Evolutionary conservation across 2,113 vertebrate genomes (phyloP).

Genomic region (Ariopsis seemanni): DNA sequence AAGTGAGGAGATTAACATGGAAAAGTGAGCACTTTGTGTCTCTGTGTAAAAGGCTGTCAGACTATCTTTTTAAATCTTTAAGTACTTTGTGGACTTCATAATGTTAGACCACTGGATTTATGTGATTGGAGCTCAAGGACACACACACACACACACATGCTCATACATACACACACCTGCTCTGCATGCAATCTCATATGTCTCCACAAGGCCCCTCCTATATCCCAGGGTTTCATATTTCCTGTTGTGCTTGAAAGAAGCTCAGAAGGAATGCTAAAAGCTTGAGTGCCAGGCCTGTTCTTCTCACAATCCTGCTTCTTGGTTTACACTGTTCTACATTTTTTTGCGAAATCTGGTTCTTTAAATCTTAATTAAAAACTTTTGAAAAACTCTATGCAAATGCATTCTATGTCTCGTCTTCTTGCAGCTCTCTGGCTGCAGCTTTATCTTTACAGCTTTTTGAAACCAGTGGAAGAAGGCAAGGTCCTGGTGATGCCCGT

Average conservation of each 20-base stretch:
- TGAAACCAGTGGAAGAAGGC: slow-evolving; percentile 59
- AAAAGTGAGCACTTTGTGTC: background rate
- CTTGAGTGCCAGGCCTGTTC: background rate
- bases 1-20: background rate
- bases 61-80: background rate
- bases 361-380: background rate
- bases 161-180: background rate
- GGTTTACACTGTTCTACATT: background rate
- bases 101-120: background rate
- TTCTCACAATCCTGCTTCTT: background rate
- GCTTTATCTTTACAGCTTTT: slow-evolving; percentile 59
- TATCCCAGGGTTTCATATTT: background rate
- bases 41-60: background rate
- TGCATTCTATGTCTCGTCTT: too few species aligned
- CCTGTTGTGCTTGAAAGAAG: background rate
- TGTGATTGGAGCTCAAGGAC: background rate
- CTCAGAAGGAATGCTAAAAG: background rate
- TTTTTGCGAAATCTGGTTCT: background rate
- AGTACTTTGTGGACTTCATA: background rate
- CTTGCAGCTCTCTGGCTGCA: slow-evolving; percentile 54
- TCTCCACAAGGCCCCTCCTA: slow-evolving; percentile 34
- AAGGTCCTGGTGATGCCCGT: slow-evolving; percentile 79
- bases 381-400: background rate
- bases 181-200: background rate
- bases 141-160: background rate